Conservation (phyloP, 2,888 invertebrate species). For the Tiliacea citrago region DNA sequence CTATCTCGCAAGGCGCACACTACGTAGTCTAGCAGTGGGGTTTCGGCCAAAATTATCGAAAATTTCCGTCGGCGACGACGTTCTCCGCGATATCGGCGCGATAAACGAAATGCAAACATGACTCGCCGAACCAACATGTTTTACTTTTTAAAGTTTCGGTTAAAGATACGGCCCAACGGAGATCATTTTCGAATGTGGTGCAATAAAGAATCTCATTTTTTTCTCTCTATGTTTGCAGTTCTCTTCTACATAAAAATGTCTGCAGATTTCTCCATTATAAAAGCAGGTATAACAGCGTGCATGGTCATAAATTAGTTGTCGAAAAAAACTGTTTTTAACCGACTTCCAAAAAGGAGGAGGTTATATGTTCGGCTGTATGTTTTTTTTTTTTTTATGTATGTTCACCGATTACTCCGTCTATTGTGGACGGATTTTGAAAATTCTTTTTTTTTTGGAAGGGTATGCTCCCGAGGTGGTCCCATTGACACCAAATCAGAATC, state of each 20-base stretch:
- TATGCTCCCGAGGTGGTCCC: too few species aligned
- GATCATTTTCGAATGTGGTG: conserved; percentile 20
- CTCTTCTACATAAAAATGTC: conserved; percentile 11
- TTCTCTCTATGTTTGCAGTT: not conserved
- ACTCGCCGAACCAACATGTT: conserved; percentile 55
- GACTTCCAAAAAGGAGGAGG: too few species aligned
- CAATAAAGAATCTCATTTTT: not conserved
- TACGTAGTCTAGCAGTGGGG: conserved; percentile 65
- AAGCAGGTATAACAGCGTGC: conserved; percentile 11
- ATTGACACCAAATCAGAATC: too few species aligned
- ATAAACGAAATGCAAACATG: conserved; percentile 83
- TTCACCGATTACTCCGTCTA: too few species aligned
- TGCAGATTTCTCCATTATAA: conserved; percentile 21
- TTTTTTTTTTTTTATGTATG: too few species aligned
- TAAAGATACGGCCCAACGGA: conserved; percentile 20
- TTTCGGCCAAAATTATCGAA: conserved; percentile 78
- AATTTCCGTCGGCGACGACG: conserved; percentile 76
- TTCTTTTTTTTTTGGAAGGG: too few species aligned
- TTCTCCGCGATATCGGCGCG: conserved; percentile 71
- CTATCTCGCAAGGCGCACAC: conserved; percentile 66
- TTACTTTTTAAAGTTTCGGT: conserved; percentile 54
- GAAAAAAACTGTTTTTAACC: conserved; percentile 41
- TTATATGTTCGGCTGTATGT: too few species aligned
- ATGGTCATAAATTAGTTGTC: conserved; percentile 36
- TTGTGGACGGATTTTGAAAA: too few species aligned